Evolutionary conservation across 2,888 invertebrate genomes (phyloP).

Genomic region (Achlya flavicornis): DNA sequence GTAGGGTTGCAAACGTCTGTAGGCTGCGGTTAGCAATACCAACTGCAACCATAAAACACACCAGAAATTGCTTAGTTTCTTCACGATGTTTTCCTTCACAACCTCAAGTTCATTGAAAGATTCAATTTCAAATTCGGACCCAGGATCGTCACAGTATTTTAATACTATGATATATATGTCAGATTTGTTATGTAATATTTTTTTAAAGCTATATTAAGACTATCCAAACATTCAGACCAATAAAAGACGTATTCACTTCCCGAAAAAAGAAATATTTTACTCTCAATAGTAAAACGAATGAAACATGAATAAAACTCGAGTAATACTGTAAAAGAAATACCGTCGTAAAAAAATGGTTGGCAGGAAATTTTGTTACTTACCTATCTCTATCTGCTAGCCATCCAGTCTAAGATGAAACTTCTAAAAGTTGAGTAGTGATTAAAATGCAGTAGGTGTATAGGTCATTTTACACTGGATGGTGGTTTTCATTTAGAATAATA

Average conservation of each 20-base stretch:
- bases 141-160: too few relatives aligned
- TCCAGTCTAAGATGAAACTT: conserved; percentile 12
- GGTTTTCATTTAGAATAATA: conserved; percentile 23
- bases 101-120: too few relatives aligned
- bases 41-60: too few relatives aligned
- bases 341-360: conserved; percentile 49
- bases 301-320: conserved; percentile 53
- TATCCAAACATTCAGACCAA: background rate
- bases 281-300: conserved; percentile 38
- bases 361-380: conserved; percentile 25
- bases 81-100: too few relatives aligned
- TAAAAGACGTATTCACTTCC: conserved; percentile 24
- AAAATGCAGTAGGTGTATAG: background rate
- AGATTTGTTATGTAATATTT: background rate
- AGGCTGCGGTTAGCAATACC: too few relatives aligned
- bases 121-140: too few relatives aligned
- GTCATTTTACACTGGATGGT: conserved; percentile 23
- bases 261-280: conserved; percentile 35
- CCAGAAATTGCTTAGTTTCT: too few relatives aligned
- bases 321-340: conserved; percentile 45
- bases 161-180: too few relatives aligned
- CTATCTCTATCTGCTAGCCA: conserved; percentile 11
- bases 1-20: too few relatives aligned
- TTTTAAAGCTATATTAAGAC: background rate
- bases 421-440: conserved; percentile 7